Percentiles rank a stretch among this genome's conserved stretches.
Evolutionary conservation across 1,140 invertebrate species (phyloP).

Genomic region (Diuraphis noxia): DNA sequence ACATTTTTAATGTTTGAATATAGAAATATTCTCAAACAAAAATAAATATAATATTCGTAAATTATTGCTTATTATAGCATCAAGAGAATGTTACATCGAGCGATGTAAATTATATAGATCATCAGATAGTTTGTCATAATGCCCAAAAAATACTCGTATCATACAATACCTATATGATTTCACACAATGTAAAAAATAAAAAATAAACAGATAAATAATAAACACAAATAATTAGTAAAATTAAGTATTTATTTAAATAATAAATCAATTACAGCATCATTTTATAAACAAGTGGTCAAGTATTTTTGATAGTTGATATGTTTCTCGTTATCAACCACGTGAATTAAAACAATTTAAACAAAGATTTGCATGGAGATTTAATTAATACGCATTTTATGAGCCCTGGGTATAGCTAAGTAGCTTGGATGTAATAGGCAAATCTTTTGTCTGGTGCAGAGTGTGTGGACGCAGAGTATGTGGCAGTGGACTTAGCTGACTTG

Average conservation of each 20-base stretch:
- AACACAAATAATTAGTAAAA: not conserved
- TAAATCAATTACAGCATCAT: not conserved
- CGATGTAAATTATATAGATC: no score
- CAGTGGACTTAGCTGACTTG: no score
- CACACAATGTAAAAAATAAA: not conserved
- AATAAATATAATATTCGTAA: not conserved
- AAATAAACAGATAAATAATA: not conserved
- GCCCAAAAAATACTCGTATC: no score
- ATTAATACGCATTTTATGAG: not conserved
- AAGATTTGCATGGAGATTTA: not conserved
- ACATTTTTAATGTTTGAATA: no score
- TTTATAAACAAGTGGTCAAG: not conserved
- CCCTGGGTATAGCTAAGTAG: no score
- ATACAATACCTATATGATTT: not conserved
- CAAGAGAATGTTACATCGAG: no score
- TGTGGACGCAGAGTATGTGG: no score
- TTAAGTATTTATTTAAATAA: not conserved
- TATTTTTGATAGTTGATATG: not conserved
- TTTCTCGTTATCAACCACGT: not conserved
- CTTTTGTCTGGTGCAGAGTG: no score
- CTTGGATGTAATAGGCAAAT: no score
- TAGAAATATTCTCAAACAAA: no score
- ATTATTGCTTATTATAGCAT: not conserved
- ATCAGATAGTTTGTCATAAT: no score
- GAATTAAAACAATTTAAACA: not conserved